Percentiles rank a stretch among this genome's conserved stretches.
phyloP scores from a whole-genome alignment of 2,797 vertebrate genomes.

The Nannoperca australis region DNA sequence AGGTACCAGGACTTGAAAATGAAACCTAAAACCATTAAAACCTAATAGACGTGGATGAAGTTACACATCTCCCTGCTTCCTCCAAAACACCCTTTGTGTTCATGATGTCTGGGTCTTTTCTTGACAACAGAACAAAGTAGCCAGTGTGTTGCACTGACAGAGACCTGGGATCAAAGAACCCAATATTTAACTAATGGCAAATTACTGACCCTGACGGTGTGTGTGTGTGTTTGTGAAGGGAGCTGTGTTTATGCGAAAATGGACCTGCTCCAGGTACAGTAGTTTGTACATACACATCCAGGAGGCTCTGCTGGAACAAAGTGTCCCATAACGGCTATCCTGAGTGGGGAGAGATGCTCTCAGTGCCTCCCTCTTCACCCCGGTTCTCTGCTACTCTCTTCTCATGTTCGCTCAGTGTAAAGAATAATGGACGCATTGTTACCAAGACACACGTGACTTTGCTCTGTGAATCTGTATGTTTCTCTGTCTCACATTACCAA shows the following conservation, averaged over 20 bases:
- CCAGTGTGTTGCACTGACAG: constrained; percentile 50
- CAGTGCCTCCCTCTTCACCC: constrained; percentile 16
- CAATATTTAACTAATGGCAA: constrained; percentile 45
- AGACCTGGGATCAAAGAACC: constrained; percentile 57
- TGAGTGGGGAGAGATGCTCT: constrained; percentile 43
- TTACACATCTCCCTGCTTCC: background rate
- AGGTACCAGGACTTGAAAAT: background rate
- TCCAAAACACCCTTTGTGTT: constrained; percentile 14
- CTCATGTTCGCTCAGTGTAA: constrained; percentile 27
- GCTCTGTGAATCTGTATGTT: constrained; percentile 19
- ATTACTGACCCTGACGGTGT: constrained; percentile 33
- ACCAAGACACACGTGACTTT: constrained; percentile 34
- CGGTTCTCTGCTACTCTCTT: constrained; percentile 24
- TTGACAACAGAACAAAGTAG: constrained; percentile 49
- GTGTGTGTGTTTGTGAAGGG: constrained; percentile 8
- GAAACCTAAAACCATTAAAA: background rate
- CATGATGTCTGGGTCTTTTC: constrained; percentile 38
- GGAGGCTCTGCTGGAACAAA: background rate
- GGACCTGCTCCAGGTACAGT: constrained; percentile 23
- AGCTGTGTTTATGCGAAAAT: constrained; percentile 25
- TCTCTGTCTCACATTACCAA: constrained; percentile 45
- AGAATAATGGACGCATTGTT: constrained; percentile 62
- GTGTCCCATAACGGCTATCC: constrained; percentile 20
- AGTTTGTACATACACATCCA: background rate
- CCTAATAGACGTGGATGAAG: constrained; percentile 4